A percentile compares a stretch with the other conserved stretches of the same genome.
These are phyloP conservation scores for Antigone vipio DNA, from an alignment of 2,113 vertebrate species.

Conservation along the genomic window DNA sequence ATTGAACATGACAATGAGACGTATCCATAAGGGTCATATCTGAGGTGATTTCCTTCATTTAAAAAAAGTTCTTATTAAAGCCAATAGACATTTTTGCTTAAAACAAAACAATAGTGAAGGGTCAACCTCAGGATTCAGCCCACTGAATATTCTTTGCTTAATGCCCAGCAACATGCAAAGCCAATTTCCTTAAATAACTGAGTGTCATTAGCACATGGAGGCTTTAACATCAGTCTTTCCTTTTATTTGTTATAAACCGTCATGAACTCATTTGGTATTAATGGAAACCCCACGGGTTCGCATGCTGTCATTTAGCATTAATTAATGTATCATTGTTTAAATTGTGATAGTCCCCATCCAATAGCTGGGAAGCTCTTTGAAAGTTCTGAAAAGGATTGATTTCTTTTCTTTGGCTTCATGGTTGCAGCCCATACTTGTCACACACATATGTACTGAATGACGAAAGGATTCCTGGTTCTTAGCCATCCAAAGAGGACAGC, in stretches of 20 bases:
- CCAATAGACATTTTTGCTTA: not conserved
- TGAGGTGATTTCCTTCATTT: constrained; percentile 23
- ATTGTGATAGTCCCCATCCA: not conserved
- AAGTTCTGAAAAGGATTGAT: not conserved
- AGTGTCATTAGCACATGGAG: not conserved
- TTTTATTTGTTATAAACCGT: not conserved
- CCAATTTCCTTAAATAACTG: not conserved
- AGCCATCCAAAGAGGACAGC: not conserved
- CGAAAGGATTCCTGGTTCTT: not conserved
- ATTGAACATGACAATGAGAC: not conserved
- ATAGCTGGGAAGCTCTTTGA: not conserved
- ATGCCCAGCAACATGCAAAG: not conserved
- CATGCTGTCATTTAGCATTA: not conserved
- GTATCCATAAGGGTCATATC: not conserved
- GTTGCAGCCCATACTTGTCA: not conserved
- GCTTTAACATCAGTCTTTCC: not conserved
- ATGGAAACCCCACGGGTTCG: not conserved
- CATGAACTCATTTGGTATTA: not conserved
- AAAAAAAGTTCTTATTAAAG: not conserved
- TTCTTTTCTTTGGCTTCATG: constrained; percentile 6
- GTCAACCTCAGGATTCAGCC: not conserved
- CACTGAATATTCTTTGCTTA: not conserved
- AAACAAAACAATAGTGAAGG: not conserved
- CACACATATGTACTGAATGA: not conserved
- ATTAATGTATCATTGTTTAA: not conserved